These are phyloP conservation scores for Paramisgurnus dabryanus DNA, from an alignment of 2,113 vertebrate species.

Conservation along the genomic window DNA sequence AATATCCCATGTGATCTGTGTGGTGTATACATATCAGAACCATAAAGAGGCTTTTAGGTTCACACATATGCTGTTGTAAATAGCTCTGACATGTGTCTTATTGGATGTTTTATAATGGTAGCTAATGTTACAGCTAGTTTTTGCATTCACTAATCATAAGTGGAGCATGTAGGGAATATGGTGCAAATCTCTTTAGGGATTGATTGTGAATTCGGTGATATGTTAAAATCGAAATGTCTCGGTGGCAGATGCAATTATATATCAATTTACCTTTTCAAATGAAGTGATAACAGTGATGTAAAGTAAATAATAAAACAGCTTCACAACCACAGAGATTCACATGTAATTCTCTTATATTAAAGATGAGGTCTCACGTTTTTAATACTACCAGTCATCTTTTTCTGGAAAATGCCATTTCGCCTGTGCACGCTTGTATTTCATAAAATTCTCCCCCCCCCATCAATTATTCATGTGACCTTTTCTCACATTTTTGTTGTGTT, in stretches of 20 bases:
- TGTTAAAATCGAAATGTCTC: background rate
- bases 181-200: background rate
- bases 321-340: background rate
- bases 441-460: background rate
- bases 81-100: no score
- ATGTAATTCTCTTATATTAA: slow-evolving; percentile 1
- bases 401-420: background rate
- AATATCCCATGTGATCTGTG: background rate
- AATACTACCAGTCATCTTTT: background rate
- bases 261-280: slow-evolving; percentile 30
- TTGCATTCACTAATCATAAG: background rate
- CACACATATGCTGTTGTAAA: background rate
- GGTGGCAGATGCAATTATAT: slow-evolving; percentile 2
- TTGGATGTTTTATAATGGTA: no score
- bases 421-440: background rate
- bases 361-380: background rate
- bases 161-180: background rate
- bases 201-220: background rate
- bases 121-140: background rate
- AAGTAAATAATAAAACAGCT: background rate
- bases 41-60: background rate
- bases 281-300: background rate
- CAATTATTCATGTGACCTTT: slow-evolving; percentile 32
- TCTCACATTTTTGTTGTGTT: slow-evolving; percentile 19
- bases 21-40: background rate